These are phyloP conservation scores for Lutjanus campechanus DNA, from an alignment of 2,797 vertebrate genomes.

Conservation along the genomic window DNA sequence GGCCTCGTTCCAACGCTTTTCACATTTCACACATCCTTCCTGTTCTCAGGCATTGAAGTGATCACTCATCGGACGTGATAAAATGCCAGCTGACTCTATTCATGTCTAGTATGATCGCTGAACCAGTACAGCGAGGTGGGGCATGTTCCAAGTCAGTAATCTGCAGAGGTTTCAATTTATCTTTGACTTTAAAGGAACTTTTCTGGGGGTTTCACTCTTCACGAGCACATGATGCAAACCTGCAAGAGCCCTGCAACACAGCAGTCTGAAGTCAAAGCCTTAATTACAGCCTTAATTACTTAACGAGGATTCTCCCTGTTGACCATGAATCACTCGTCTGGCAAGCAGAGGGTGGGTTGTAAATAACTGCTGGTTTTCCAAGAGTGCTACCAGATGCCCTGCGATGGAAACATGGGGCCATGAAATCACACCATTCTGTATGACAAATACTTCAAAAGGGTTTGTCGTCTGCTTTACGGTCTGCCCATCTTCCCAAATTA, in stretches of 20 bases:
- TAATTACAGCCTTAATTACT: conserved; percentile 85
- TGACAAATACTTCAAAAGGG: conserved; percentile 83
- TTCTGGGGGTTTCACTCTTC: conserved; percentile 30
- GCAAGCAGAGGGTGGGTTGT: conserved; percentile 77
- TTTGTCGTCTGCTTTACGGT: conserved; percentile 69
- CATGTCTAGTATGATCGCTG: conserved; percentile 14
- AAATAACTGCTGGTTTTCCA: conserved; percentile 83
- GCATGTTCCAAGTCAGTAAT: conserved; percentile 37
- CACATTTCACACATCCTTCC: conserved; percentile 59
- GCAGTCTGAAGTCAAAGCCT: conserved; percentile 72
- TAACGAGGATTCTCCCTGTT: conserved; percentile 84
- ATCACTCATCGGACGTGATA: conserved; percentile 42
- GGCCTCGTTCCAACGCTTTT: conserved; percentile 53
- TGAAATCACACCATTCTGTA: conserved; percentile 77
- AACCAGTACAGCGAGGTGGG: conserved; percentile 36
- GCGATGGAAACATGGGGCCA: conserved; percentile 78
- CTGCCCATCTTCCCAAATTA: conserved; percentile 68
- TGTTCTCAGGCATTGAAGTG: conserved; percentile 43
- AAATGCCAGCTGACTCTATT: conserved; percentile 43
- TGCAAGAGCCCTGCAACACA: conserved; percentile 56
- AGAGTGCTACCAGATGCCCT: conserved; percentile 86
- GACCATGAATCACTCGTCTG: conserved; percentile 82
- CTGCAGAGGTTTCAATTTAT: conserved; percentile 46
- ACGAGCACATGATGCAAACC: conserved; percentile 47
- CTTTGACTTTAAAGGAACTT: conserved; percentile 46